A percentile compares a stretch with the other conserved stretches of the same genome.
Conservation (phyloP, 2,888 invertebrate species). For the Drosophila emarginata region DNA sequence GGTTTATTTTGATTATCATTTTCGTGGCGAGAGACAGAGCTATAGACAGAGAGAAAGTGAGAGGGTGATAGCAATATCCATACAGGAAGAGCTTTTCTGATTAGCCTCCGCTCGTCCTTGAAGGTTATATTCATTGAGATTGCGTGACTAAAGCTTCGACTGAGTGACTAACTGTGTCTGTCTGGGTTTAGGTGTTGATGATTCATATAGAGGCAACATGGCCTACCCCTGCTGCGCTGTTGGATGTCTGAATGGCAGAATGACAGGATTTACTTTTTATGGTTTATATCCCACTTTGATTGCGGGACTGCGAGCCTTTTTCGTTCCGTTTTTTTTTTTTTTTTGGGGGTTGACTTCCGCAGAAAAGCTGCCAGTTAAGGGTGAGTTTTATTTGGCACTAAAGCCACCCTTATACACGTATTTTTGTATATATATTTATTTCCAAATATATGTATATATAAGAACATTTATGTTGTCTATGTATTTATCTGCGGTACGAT, state of each 20-base stretch:
- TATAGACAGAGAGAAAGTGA: not conserved
- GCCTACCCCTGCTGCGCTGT: constrained; percentile 25
- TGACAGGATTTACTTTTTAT: constrained; percentile 49
- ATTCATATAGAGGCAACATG: constrained; percentile 46
- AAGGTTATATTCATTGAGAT: constrained; percentile 42
- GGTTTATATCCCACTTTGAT: constrained; percentile 59
- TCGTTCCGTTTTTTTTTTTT: constrained; percentile 37
- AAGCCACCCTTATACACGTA: constrained; percentile 60
- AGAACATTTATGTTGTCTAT: not conserved
- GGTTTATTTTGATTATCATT: constrained; percentile 77
- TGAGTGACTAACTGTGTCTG: constrained; percentile 28
- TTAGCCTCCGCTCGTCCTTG: constrained; percentile 63
- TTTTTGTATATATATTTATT: constrained; percentile 4
- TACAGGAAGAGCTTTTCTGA: constrained; percentile 33
- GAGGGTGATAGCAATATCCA: not conserved
- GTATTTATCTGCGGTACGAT: constrained; percentile 24
- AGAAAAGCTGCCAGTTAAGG: constrained; percentile 37
- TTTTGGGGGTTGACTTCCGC: constrained; percentile 69
- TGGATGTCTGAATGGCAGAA: not conserved
- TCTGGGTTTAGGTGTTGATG: constrained; percentile 39
- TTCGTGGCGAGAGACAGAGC: constrained; percentile 43
- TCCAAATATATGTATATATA: constrained; percentile 20
- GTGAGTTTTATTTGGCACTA: constrained; percentile 63
- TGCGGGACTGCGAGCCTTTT: constrained; percentile 49
- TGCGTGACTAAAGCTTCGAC: constrained; percentile 36